These are phyloP conservation scores for Eudemis profundana DNA, from an alignment of 2,888 invertebrate species.

Conservation along the genomic window DNA sequence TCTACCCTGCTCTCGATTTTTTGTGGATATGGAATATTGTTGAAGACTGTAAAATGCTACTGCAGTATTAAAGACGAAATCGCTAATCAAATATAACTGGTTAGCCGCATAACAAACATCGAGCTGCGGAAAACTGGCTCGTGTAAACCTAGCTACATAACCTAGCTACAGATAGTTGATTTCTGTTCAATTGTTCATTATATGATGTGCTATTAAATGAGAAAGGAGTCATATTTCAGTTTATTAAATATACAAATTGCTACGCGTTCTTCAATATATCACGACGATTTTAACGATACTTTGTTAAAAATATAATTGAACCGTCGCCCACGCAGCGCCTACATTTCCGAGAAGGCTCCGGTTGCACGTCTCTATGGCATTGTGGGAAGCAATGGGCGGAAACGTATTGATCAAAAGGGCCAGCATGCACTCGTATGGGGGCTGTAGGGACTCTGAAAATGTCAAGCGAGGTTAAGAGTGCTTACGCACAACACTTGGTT, in stretches of 20 bases:
- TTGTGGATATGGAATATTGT: too few species aligned
- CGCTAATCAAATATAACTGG: too few species aligned
- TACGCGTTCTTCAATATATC: slow-evolving; percentile 22
- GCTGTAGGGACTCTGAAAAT: slow-evolving; percentile 3
- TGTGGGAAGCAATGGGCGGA: slow-evolving; percentile 80
- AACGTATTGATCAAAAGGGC: slow-evolving; percentile 53
- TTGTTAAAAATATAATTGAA: slow-evolving; percentile 72
- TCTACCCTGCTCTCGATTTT: too few species aligned
- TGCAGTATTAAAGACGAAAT: too few species aligned
- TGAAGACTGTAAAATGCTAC: too few species aligned
- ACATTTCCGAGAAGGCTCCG: slow-evolving; percentile 75
- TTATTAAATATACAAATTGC: slow-evolving; percentile 15
- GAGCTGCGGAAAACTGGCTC: too few species aligned
- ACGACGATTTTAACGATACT: slow-evolving; percentile 54
- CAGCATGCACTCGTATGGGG: slow-evolving; percentile 37
- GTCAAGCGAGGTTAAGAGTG: background rate
- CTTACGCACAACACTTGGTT: background rate
- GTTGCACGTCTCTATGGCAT: slow-evolving; percentile 65
- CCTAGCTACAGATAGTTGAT: too few species aligned
- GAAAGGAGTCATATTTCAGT: background rate
- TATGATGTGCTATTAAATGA: background rate
- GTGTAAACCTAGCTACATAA: too few species aligned
- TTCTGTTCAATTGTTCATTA: too few species aligned
- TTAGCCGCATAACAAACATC: too few species aligned
- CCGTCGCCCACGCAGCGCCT: slow-evolving; percentile 72